Base-by-base conservation (phyloP, 30 jellyfish, hydroid and myxozoan species). In the Nemopilema nomurai region DNA sequence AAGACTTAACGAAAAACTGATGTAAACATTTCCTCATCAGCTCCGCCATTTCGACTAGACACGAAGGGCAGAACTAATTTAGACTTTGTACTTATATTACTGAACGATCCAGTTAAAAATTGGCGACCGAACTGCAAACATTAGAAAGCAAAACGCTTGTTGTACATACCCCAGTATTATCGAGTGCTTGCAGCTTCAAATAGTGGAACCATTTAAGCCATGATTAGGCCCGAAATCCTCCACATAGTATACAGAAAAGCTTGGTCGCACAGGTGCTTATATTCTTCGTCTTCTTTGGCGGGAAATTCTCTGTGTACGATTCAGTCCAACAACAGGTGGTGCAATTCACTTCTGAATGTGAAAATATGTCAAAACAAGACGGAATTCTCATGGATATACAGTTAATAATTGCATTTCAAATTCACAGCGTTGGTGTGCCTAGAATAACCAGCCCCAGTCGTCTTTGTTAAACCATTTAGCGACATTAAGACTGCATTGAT, bases 271-370 rank as follows among this genome's bases (percentile, higher is more conserved):
- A 72, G 92, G 92, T 83, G 92, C 80, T 31, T 18, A 28, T 64
- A 83, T 83, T 71, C 65, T 50, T 31, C 20, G 26, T 28, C 79
- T 23, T 62, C 86, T 51, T 83, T 83, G 92, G 92, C 92, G 92
- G 92, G 84, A 83, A 83, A 62, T 72, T 31, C 27, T 67, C 84
- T 82, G 91, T 82, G 91, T 82, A 82, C 91, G 84, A 82, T 74
- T 82, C 91, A 82, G 28, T 28, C 57, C 79, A 23, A 28, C 83
- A 78, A 77, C 86, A 53, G 92, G 92, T 83, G 75, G 86, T 28
- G 80, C 74, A 79, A 83, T 83, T 83, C 67, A 72, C 8, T 81
- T 70, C 92, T 83, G 86, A 83, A 83, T 83, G 86, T 71, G 86
- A 62, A 83, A 83, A 83, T 83, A 83, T 83, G 92, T 49, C 71